These are phyloP conservation scores for Choloepus hoffmanni DNA, from an alignment of 2,113 vertebrate species.

Conservation along the genomic window DNA sequence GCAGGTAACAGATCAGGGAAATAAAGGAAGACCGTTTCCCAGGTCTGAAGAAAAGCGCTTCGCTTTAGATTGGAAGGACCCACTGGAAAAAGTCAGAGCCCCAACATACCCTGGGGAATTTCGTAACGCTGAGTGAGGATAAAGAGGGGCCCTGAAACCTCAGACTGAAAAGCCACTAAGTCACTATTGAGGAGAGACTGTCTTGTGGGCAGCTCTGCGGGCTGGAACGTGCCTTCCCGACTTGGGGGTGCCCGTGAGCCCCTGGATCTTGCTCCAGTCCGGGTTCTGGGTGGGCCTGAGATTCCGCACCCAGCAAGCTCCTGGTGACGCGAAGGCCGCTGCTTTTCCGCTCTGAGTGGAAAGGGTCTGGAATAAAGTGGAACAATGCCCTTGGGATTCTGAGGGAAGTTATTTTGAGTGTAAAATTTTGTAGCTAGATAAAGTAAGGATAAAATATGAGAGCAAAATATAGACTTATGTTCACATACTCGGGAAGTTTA, in stretches of 20 bases:
- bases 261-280: neutral
- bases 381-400: neutral
- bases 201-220: neutral
- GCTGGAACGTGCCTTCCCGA: fast-evolving
- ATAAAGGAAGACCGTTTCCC: neutral
- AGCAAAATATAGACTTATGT: neutral
- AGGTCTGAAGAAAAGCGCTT: neutral
- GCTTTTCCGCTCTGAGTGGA: neutral
- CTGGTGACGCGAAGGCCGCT: neutral
- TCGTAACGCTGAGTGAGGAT: too few relatives aligned
- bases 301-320: neutral
- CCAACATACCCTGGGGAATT: neutral
- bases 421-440: neutral
- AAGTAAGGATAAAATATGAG: neutral
- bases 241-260: fast-evolving
- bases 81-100: neutral
- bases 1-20: neutral
- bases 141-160: neutral
- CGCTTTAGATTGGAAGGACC: neutral
- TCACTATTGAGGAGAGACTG: neutral
- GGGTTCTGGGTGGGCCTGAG: neutral
- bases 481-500: neutral
- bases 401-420: neutral
- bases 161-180: neutral
- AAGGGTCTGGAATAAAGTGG: neutral